Percentiles rank a stretch among this genome's conserved stretches.
Evolutionary conservation across 2,113 vertebrate species (phyloP).

Genomic region (Choloepus hoffmanni): DNA sequence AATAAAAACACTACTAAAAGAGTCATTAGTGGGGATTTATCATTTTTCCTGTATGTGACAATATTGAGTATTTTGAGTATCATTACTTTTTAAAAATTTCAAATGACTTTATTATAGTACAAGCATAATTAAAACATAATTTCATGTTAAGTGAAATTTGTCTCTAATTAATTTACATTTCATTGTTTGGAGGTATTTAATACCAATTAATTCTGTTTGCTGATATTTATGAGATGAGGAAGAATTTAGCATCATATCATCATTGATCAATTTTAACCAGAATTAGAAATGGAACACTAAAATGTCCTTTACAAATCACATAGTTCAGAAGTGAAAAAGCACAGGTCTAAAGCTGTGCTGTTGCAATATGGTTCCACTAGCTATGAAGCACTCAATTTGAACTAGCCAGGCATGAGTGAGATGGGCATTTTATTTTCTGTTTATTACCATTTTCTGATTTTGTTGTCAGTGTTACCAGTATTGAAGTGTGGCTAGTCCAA

Average conservation of each 20-base stretch:
- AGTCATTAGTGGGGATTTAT: background rate
- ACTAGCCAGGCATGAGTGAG: too few species aligned
- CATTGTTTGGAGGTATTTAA: background rate
- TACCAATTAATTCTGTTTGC: background rate
- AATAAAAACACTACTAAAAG: background rate
- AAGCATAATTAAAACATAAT: background rate
- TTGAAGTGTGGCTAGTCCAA: background rate
- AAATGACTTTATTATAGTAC: background rate
- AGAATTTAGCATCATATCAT: background rate
- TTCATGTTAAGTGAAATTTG: background rate
- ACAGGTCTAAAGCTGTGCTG: background rate
- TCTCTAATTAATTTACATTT: background rate
- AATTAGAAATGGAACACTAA: background rate
- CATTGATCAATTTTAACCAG: background rate
- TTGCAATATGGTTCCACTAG: background rate
- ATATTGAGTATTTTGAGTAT: background rate
- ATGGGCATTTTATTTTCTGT: too few species aligned
- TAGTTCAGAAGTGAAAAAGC: background rate
- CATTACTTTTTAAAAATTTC: background rate
- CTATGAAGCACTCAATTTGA: background rate
- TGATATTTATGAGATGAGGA: background rate
- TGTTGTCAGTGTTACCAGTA: too few species aligned
- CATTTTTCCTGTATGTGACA: background rate
- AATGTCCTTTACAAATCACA: background rate
- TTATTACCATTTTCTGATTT: too few species aligned